Conservation (phyloP, 2,888 invertebrate genomes). For the Norana najaformis region DNA sequence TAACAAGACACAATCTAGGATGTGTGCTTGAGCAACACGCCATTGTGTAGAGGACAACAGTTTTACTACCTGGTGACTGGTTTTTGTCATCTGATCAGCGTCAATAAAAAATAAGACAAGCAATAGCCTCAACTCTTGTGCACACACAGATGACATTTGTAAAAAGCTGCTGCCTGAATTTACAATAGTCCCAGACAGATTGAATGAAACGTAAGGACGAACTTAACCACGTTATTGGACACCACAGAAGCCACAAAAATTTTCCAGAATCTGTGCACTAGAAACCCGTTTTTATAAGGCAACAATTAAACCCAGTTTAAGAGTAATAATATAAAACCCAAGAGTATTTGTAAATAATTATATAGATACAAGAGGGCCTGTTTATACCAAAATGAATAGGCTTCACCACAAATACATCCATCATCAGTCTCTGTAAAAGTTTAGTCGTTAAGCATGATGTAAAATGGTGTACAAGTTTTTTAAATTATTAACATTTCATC, state of each 20-base stretch:
- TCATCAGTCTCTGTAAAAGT: slow-evolving; percentile 3
- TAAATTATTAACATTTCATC: not conserved
- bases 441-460: not conserved
- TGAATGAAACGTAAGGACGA: not conserved
- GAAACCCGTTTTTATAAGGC: slow-evolving; percentile 6
- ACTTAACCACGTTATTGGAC: not conserved
- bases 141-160: not conserved
- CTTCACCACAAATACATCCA: not conserved
- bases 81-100: not conserved
- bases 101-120: slow-evolving; percentile 7
- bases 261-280: not conserved
- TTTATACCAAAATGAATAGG: too few relatives aligned
- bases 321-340: not conserved
- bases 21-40: not conserved
- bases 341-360: slow-evolving; percentile 13
- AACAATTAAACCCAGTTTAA: not conserved
- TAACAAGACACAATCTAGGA: not conserved
- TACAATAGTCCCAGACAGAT: not conserved
- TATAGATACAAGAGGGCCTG: not conserved
- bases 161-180: slow-evolving; percentile 14
- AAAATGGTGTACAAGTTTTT: not conserved
- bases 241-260: too few relatives aligned
- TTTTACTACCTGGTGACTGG: not conserved
- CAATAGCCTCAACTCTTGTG: not conserved
- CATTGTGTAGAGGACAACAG: not conserved